Base-by-base conservation (phyloP, 2,888 invertebrate genomes). In the Agriopis leucophaearia region DNA sequence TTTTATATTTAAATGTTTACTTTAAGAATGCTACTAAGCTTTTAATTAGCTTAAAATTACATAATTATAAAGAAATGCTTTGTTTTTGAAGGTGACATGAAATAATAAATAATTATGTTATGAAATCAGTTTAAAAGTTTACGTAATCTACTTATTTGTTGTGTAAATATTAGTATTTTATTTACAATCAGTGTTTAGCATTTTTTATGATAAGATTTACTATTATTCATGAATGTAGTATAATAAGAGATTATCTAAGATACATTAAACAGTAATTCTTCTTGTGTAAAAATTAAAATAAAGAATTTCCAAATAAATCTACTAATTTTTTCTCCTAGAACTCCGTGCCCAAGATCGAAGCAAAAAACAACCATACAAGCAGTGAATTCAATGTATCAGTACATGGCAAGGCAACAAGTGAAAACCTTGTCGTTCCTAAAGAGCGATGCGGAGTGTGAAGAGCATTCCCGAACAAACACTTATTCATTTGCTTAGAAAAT, bases 251-350 rank as follows among this genome's bases (percentile, higher is more conserved):
- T 83, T 84, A 80, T 86, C 72, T 87, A 89, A 86, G 85, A 78
- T 81, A 85, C 85, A 88, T 86, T 87, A 80, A 85, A 82, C 81
- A 85, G 84, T 55, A 42, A 55, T 85, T 88, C 86, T 89, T 87
- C 86, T 85, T 88, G 87, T 92, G 91, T 90, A 91, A 88, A 92
- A 90, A 89, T 82, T 76, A 77, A 86, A 88, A 88, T 89, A 90
- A 91, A 90, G 81, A 86, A 87, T 89, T 88, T 86, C 81, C 79
- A 88, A 89, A 84, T 71, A 76, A 72, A 69, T 62, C 56, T 60
- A 50, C 1, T 6, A 8, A 40, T 0, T 2, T 40, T 16, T 54
- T 54, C 16, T 16, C 12, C 35, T 36, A 15, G 12, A 12, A 52
- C 5, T 42, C 12, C 10, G 38, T 38, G 38, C 9, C 38, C 0